These are phyloP conservation scores for Notospermus geniculatus DNA, from an alignment of 1,140 invertebrate species.

Conservation along the genomic window DNA sequence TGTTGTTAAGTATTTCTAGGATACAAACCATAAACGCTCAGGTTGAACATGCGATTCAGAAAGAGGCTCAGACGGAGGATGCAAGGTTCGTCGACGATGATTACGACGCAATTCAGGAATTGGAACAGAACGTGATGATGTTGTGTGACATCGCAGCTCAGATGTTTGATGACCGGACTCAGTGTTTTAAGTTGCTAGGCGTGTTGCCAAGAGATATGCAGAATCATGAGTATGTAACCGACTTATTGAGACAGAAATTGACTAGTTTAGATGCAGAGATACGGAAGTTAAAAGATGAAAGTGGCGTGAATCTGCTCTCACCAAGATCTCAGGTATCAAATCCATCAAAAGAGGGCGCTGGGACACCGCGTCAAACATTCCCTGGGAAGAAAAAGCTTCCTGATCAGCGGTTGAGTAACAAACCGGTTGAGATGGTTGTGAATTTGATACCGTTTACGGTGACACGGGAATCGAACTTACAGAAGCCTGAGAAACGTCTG, in stretches of 20 bases:
- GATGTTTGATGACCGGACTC: background rate
- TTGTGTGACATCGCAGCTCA: background rate
- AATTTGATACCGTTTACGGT: too few relatives aligned
- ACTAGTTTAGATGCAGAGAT: background rate
- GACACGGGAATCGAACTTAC: too few relatives aligned
- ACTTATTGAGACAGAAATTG: background rate
- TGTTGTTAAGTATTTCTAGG: constrained; percentile 8
- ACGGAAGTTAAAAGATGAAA: background rate
- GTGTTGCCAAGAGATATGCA: background rate
- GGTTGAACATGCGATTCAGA: background rate
- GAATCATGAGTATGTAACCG: background rate
- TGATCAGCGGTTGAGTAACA: too few relatives aligned
- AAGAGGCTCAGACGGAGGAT: background rate
- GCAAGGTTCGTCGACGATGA: constrained; percentile 3
- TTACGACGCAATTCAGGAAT: background rate
- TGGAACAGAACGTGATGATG: background rate
- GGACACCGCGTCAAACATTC: background rate
- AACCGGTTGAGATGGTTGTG: too few relatives aligned
- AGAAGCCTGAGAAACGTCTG: background rate
- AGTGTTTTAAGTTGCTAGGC: background rate
- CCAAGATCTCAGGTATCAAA: background rate
- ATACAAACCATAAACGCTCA: background rate
- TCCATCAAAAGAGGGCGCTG: background rate
- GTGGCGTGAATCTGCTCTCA: background rate
- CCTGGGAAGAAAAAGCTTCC: too few relatives aligned